phyloP scores from a whole-genome alignment of 1,140 invertebrate genomes.

The Diabrotica undecimpunctata region DNA sequence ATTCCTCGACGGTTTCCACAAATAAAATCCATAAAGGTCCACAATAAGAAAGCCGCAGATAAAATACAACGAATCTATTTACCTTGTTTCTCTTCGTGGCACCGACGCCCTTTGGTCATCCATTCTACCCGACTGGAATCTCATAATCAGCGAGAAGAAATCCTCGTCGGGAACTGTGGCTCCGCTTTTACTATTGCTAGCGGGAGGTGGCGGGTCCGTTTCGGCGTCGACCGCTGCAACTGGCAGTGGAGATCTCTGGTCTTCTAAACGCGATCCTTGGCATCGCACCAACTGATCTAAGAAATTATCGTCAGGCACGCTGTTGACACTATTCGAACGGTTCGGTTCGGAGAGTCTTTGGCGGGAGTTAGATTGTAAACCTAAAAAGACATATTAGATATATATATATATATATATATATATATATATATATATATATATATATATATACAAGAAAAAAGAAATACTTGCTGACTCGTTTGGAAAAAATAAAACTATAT shows the following conservation, averaged over 20 bases:
- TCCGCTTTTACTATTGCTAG: conserved; percentile 48
- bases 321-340: conserved; percentile 46
- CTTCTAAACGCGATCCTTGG: conserved; percentile 87
- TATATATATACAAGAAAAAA: no score
- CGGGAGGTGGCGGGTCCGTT: conserved; percentile 29
- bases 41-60: no score
- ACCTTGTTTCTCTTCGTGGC: conserved; percentile 46
- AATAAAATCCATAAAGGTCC: no score
- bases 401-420: no score
- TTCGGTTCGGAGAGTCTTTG: conserved; percentile 46
- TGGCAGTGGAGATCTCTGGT: conserved; percentile 83
- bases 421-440: no score
- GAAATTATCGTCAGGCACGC: conserved; percentile 83
- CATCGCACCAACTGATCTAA: conserved; percentile 93
- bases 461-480: no score
- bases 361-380: conserved; percentile 38
- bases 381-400: conserved; percentile 27
- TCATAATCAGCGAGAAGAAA: no score
- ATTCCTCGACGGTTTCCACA: no score
- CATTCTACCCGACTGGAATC: no score
- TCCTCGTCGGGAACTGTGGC: conserved; percentile 88
- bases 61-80: no score
- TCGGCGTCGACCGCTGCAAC: conserved; percentile 43
- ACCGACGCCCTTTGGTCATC: conserved; percentile 55
- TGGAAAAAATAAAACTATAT: no score